Base-by-base conservation (phyloP, 1,140 invertebrate genomes). In the Drosophila quadrilineata region DNA sequence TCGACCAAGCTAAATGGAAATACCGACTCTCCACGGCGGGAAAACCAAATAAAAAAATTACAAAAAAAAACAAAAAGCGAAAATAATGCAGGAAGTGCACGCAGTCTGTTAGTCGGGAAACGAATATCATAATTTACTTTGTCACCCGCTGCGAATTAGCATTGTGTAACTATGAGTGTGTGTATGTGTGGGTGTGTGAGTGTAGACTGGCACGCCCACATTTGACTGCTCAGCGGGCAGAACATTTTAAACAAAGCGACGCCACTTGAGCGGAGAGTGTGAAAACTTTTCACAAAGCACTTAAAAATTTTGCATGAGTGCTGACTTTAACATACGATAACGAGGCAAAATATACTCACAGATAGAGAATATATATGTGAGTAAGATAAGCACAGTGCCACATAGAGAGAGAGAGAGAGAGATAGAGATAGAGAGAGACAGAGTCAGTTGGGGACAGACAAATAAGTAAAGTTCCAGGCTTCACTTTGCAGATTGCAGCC, bases 101-200 rank as follows among this genome's bases (percentile, higher is more conserved):
- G 74, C 79, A 79, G 79, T 86, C 79, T 86, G 80, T 72, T 85
- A 85, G 75, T 50, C 80, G 71, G 79, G 59, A 79, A 75, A 65
- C 80, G 79, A 85, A 86, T 85, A 84, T 84, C 79, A 84, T 84
- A 84, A 84, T 84, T 84, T 84, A 84, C 79, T 84, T 79, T 84
- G 79, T 84, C 79, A 84, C 79, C 79, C 79, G 79, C 80, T 85
- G 79, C 74, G 79, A 84, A 84, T 84, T 85, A 84, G 80, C 79
- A 54, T 52, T 57, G 43, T 45, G 46, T 70, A 3, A 3, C 29
- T 36, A 26, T 53, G 64, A 50, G 22, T 36, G 48, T 33, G 29
- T 17, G n/a, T 16, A 16, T 35, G 16, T 64, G 57, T 63, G 54
- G 65, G 65, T 43, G 29, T 68, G 57, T 64, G 35, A 41, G 40